Conservation (phyloP, 2,797 vertebrate genomes). For the Antennarius maculatus region DNA sequence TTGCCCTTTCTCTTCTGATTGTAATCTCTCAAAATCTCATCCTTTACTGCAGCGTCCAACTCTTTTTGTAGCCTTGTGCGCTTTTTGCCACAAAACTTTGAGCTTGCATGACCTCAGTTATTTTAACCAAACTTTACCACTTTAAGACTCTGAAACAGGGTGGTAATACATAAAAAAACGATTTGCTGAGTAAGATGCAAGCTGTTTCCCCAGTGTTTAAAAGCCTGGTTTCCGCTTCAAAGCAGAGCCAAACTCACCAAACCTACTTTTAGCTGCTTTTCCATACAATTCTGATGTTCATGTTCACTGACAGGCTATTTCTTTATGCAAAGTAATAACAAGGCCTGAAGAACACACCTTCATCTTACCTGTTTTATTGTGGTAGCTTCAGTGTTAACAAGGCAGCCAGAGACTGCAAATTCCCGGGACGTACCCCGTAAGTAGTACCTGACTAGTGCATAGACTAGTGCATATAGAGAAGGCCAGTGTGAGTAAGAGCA, state of each 20-base stretch:
- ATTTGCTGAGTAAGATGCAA: too few species aligned
- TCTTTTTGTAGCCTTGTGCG: conserved; percentile 15
- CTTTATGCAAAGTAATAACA: neutral
- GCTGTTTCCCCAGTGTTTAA: too few species aligned
- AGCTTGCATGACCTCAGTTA: neutral
- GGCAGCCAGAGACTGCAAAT: too few species aligned
- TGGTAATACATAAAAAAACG: too few species aligned
- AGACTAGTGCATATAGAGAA: too few species aligned
- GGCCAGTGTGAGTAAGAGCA: too few species aligned
- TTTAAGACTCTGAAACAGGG: neutral
- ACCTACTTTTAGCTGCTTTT: neutral
- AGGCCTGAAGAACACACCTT: neutral
- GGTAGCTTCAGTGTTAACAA: neutral
- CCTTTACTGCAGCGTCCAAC: conserved; percentile 9
- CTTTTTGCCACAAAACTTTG: conserved; percentile 12
- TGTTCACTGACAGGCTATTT: neutral
- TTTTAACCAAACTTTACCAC: conserved; percentile 1
- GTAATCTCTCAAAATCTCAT: conserved; percentile 16
- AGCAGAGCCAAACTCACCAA: conserved; percentile 7
- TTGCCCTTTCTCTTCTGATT: conserved; percentile 29
- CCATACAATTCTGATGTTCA: neutral
- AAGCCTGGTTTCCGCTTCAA: conserved; percentile 18
- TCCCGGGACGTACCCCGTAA: too few species aligned
- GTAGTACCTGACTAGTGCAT: too few species aligned
- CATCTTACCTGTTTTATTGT: conserved; percentile 4